A percentile compares a stretch with the other conserved stretches of the same genome.
These are phyloP conservation scores for Zygothrica quintamaculata DNA, from an alignment of 2,888 invertebrate species.

Conservation along the genomic window DNA sequence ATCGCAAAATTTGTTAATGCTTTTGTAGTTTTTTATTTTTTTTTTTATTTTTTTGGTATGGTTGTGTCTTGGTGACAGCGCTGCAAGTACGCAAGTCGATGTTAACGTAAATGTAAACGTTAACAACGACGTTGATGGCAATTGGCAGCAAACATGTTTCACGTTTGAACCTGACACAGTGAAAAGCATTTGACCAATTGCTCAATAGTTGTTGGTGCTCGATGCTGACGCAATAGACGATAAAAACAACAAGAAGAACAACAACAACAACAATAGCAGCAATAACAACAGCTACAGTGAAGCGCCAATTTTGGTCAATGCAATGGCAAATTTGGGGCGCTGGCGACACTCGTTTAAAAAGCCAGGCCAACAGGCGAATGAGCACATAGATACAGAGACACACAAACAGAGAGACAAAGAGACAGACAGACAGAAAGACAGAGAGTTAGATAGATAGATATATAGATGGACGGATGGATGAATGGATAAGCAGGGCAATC, in stretches of 20 bases:
- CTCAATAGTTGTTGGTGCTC: slow-evolving; percentile 54
- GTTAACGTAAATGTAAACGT: background rate
- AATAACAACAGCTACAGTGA: too few relatives aligned
- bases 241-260: too few relatives aligned
- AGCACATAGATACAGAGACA: too few relatives aligned
- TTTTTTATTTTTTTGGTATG: too few relatives aligned
- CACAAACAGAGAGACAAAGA: slow-evolving; percentile 5
- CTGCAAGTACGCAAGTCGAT: slow-evolving; percentile 53
- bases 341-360: slow-evolving; percentile 59
- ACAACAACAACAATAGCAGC: too few relatives aligned
- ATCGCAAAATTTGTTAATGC: slow-evolving; percentile 36
- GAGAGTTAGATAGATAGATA: too few relatives aligned
- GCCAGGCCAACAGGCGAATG: slow-evolving; percentile 43
- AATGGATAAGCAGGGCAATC: slow-evolving; percentile 21
- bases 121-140: background rate
- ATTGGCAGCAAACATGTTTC: slow-evolving; percentile 38
- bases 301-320: slow-evolving; percentile 71
- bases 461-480: slow-evolving; percentile 5
- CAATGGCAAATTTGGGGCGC: slow-evolving; percentile 73
- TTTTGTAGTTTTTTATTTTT: too few relatives aligned
- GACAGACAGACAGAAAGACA: slow-evolving; percentile 1
- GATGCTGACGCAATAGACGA: slow-evolving; percentile 64
- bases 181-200: slow-evolving; percentile 71
- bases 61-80: too few relatives aligned
- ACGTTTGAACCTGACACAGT: slow-evolving; percentile 74